These are phyloP conservation scores for Sebastolobus alascanus DNA, from an alignment of 2,797 vertebrate genomes.

Conservation along the genomic window DNA sequence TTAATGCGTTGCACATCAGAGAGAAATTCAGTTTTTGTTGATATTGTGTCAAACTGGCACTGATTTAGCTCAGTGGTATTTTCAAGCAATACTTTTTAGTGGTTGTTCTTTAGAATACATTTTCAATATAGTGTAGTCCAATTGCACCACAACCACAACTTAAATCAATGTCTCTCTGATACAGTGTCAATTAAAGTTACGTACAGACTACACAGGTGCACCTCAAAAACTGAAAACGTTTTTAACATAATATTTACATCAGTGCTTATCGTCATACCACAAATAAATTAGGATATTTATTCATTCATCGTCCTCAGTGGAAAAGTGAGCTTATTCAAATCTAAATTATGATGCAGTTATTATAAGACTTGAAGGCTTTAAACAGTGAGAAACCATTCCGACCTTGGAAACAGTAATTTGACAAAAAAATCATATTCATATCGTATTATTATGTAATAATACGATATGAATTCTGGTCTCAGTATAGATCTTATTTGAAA, in stretches of 20 bases:
- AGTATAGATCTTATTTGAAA: neutral
- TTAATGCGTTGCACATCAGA: neutral
- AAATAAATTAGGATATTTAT: neutral
- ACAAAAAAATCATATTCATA: neutral
- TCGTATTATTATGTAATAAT: neutral
- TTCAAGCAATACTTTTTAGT: neutral
- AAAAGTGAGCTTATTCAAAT: neutral
- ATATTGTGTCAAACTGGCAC: too few relatives aligned
- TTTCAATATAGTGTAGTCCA: neutral
- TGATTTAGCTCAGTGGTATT: neutral
- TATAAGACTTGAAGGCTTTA: neutral
- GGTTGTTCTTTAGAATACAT: neutral
- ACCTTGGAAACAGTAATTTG: neutral
- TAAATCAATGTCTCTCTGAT: neutral
- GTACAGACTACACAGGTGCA: neutral
- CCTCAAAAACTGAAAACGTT: neutral
- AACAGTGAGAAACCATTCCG: neutral
- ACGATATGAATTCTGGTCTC: neutral
- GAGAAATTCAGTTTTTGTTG: too few relatives aligned
- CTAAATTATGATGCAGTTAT: neutral
- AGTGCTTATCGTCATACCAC: neutral
- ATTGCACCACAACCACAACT: neutral
- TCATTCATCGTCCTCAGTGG: neutral
- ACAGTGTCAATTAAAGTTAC: neutral
- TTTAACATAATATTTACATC: neutral